phyloP scores from a whole-genome alignment of 1,140 invertebrate species.

The Drosophila pallidifrons region DNA sequence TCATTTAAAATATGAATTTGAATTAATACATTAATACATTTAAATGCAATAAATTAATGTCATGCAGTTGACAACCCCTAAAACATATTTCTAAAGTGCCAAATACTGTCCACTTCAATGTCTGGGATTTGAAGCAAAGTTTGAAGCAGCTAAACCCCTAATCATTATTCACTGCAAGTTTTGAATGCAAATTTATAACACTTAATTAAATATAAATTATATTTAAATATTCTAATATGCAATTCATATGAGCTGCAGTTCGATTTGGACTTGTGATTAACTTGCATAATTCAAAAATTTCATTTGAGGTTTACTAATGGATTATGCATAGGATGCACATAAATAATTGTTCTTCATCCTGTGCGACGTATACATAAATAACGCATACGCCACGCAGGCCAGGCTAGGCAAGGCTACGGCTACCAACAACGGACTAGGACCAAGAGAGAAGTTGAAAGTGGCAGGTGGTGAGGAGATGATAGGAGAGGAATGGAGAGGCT shows the following conservation, averaged over 20 bases:
- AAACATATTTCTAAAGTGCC: neutral
- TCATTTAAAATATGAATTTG: too few species aligned
- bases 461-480: neutral
- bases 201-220: constrained; percentile 1
- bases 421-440: neutral
- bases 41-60: too few species aligned
- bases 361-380: constrained; percentile 52
- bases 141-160: neutral
- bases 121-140: neutral
- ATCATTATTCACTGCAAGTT: neutral
- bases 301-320: constrained; percentile 41
- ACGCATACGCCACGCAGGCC: constrained; percentile 68
- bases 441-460: neutral
- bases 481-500: neutral
- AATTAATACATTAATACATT: too few species aligned
- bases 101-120: neutral
- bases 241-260: neutral
- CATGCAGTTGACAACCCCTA: neutral
- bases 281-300: constrained; percentile 33
- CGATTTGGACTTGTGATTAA: constrained; percentile 18
- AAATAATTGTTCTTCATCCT: constrained; percentile 41
- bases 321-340: constrained; percentile 51
- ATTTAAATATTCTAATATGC: neutral
- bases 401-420: neutral
- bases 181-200: neutral